Base-by-base conservation (phyloP, 2,113 vertebrate genomes). In the Cyphomyrus discorhynchus region DNA sequence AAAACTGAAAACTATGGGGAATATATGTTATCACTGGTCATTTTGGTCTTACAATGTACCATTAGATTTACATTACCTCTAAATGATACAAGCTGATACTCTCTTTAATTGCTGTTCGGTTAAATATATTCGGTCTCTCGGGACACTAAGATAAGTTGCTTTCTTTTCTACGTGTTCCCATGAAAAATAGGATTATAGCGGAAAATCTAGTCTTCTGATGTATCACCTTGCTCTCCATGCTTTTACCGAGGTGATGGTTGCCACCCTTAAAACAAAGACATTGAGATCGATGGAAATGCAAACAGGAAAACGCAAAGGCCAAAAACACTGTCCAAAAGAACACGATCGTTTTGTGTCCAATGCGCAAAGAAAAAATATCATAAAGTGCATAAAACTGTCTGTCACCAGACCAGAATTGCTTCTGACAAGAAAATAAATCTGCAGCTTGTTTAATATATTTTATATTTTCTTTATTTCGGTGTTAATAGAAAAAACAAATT, bases 401-500 rank as follows among this genome's bases (percentile, higher is more conserved):
- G 97, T 98, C 98, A 99, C 97, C 96, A 97, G 95, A 93, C 93
- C 95, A 93, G 97, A 97, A 99, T 98, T 97, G 96, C 97, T 98
- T 98, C 96, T 98, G 98, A 98, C 98, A 99, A 97, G 97, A 98
- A 98, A 98, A 99, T 99, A 98, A 98, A 99, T 99, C 97, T 98
- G 97, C 96, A 94, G 97, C 94, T 98, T 98, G 97, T 98, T 99
- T 98, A 99, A 99, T 99, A 98, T 97, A 97, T 97, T 98, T 98
- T 97, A 98, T 98, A 98, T 98, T 98, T 98, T 98, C 97, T 99
- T 99, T 99, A 99, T 99, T 98, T 98, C 97, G 94, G 96, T 95
- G 97, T 97, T 99, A 99, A 99, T 99, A 99, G 98, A 98, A 99
- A 99, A 98, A 96, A 95, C 97, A 98, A 99, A 99, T 99, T 98